A percentile compares a stretch with the other conserved stretches of the same genome.
These are phyloP conservation scores for Tolmerus cingulatus DNA, from an alignment of 2,888 invertebrate genomes.

Conservation along the genomic window DNA sequence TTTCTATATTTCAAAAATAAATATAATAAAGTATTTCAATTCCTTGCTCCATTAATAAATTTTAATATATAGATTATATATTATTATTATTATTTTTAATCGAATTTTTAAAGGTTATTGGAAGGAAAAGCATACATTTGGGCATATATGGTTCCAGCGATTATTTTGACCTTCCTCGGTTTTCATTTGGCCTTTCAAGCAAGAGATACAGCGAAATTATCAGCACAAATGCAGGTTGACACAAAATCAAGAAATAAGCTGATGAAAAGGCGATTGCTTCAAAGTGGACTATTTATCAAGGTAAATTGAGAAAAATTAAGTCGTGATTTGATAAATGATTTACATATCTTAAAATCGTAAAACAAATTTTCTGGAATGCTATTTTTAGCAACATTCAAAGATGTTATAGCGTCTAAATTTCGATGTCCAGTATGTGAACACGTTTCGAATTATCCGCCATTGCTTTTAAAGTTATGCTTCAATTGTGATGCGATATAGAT, in stretches of 20 bases:
- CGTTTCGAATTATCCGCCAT: no score
- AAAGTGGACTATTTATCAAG: constrained; percentile 69
- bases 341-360: no score
- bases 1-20: no score
- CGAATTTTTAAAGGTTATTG: constrained; percentile 50
- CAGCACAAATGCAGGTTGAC: constrained; percentile 69
- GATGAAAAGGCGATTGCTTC: constrained; percentile 68
- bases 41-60: no score
- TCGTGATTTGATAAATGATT: no score
- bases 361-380: no score
- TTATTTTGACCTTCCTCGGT: constrained; percentile 63
- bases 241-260: constrained; percentile 69
- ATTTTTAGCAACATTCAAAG: no score
- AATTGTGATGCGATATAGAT: neutral
- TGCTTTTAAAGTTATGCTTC: neutral
- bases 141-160: constrained; percentile 62
- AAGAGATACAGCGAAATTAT: constrained; percentile 68
- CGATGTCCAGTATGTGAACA: neutral
- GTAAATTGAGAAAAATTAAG: no score
- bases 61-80: neutral
- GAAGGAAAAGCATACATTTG: constrained; percentile 53
- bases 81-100: neutral
- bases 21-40: no score
- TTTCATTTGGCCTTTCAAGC: constrained; percentile 65
- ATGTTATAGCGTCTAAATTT: neutral